phyloP scores from a whole-genome alignment of 2,888 invertebrate species.

The Drosophila basisetae region DNA sequence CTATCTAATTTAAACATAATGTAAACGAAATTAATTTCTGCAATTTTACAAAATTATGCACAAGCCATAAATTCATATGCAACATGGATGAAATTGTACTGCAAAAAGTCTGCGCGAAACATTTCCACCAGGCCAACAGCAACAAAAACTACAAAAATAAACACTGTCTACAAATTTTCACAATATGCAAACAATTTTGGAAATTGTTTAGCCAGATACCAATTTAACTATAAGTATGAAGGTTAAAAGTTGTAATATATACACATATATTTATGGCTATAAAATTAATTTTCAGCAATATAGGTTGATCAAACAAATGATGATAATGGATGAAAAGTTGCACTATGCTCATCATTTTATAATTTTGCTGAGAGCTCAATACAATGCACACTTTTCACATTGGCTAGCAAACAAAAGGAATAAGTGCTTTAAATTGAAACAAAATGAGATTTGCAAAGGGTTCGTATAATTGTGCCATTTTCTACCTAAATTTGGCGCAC shows the following conservation, averaged over 20 bases:
- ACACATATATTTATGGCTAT: not conserved
- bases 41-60: conserved; percentile 12
- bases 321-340: conserved; percentile 6
- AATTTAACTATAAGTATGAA: not conserved
- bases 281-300: conserved; percentile 11
- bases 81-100: conserved; percentile 5
- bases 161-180: conserved; percentile 35
- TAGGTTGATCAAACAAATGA: conserved; percentile 30
- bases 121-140: conserved; percentile 1
- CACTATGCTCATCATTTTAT: conserved; percentile 10
- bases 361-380: conserved; percentile 6
- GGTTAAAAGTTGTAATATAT: not conserved
- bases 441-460: not conserved
- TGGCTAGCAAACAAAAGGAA: conserved; percentile 12
- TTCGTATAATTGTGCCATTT: too few relatives aligned
- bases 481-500: conserved; percentile 47
- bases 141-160: conserved; percentile 11
- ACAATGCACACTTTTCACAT: conserved; percentile 4
- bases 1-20: conserved; percentile 8
- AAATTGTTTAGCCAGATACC: conserved; percentile 13
- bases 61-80: conserved; percentile 37
- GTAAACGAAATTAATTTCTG: conserved; percentile 3
- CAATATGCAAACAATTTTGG: conserved; percentile 29
- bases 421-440: not conserved
- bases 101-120: not conserved